A percentile compares a stretch with the other conserved stretches of the same genome.
Evolutionary conservation across 2,888 invertebrate genomes (phyloP).

Genomic region (Junonia oenone): DNA sequence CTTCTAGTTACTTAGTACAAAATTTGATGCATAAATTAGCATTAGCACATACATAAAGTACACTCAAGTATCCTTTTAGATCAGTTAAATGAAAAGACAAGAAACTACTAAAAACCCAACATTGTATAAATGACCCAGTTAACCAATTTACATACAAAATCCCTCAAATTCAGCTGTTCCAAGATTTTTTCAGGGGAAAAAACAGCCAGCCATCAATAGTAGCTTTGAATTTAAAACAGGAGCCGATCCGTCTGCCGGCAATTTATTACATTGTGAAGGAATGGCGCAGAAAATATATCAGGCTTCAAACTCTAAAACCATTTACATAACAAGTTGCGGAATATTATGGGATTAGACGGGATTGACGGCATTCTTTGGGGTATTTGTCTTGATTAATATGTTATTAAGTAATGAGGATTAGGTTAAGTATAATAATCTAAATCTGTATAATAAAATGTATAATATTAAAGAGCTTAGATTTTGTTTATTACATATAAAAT

Average conservation of each 20-base stretch:
- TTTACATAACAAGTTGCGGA: slow-evolving; percentile 3
- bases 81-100: no score
- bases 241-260: slow-evolving; percentile 19
- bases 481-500: no score
- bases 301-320: slow-evolving; percentile 13
- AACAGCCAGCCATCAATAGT: slow-evolving; percentile 4
- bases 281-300: slow-evolving; percentile 20
- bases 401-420: no score
- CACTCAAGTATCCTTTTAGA: no score
- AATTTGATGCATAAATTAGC: no score
- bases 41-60: no score
- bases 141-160: slow-evolving; percentile 1
- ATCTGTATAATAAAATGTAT: no score
- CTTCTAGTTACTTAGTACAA: no score
- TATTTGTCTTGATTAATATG: no score
- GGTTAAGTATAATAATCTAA: no score
- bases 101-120: not conserved
- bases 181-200: slow-evolving; percentile 5
- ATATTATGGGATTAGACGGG: not conserved
- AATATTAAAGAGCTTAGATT: no score
- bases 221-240: slow-evolving; percentile 13
- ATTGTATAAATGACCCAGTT: not conserved
- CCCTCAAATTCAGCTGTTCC: slow-evolving; percentile 3
- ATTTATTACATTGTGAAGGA: slow-evolving; percentile 23
- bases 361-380: no score